phyloP scores from a whole-genome alignment of 2,113 vertebrate genomes.

The Trochalopteron elliotii region DNA sequence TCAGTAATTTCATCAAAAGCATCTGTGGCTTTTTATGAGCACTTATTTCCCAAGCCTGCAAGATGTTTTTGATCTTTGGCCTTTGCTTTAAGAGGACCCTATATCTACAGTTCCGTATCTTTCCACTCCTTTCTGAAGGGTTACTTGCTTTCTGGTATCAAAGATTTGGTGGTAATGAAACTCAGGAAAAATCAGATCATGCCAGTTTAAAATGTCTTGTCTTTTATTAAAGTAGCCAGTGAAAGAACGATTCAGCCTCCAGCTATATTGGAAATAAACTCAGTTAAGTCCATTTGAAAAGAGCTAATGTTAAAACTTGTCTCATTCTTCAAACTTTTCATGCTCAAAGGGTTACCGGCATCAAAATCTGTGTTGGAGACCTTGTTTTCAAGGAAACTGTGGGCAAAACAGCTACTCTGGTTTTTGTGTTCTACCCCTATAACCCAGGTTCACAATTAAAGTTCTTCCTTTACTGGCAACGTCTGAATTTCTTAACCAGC shows the following conservation, averaged over 20 bases:
- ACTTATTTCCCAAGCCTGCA: background rate
- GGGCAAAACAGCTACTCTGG: background rate
- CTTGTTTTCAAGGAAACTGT: background rate
- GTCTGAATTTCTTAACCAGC: background rate
- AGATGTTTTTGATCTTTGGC: slow-evolving; percentile 21
- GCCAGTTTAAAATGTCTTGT: background rate
- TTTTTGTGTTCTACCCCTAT: background rate
- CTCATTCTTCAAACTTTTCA: background rate
- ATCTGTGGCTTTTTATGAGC: background rate
- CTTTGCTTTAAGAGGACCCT: background rate
- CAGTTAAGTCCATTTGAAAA: background rate
- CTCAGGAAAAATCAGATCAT: background rate
- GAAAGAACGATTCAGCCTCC: background rate
- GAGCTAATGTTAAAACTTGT: background rate
- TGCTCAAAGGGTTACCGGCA: background rate
- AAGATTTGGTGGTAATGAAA: background rate
- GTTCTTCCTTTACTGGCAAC: background rate
- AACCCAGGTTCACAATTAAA: background rate
- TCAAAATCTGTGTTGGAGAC: background rate
- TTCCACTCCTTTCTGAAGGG: background rate
- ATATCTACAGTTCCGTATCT: background rate
- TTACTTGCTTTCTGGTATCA: background rate
- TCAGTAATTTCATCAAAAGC: slow-evolving; percentile 32
- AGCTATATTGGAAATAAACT: background rate
- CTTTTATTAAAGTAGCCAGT: background rate